A percentile compares a stretch with the other conserved stretches of the same genome.
These are phyloP conservation scores for Agrotis segetum DNA, from an alignment of 2,888 invertebrate species.

Conservation along the genomic window DNA sequence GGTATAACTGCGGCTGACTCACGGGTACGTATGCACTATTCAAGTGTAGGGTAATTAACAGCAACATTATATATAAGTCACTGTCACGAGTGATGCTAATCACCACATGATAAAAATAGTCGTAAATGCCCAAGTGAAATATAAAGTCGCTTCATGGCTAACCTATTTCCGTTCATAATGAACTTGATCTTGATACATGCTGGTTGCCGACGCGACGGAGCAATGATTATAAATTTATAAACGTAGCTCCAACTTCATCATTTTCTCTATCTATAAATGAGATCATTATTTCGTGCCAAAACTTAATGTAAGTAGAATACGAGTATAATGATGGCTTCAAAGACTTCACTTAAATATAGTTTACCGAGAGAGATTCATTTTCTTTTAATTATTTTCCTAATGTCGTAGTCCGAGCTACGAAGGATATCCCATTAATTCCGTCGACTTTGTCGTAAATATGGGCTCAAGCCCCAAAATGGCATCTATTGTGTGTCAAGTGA, in stretches of 20 bases:
- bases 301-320: constrained; percentile 17
- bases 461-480: constrained; percentile 21
- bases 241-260: constrained; percentile 11
- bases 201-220: constrained; percentile 11
- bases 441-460: constrained; percentile 17
- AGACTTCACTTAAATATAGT: constrained; percentile 18
- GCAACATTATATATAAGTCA: constrained; percentile 43
- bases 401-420: constrained; percentile 4
- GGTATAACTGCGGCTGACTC: constrained; percentile 90
- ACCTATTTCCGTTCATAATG: constrained; percentile 25
- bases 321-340: constrained; percentile 32
- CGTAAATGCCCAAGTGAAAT: constrained; percentile 41
- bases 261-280: constrained; percentile 33
- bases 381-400: constrained; percentile 31
- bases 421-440: constrained; percentile 16
- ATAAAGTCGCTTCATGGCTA: constrained; percentile 23
- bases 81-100: constrained; percentile 55
- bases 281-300: constrained; percentile 44
- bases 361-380: constrained; percentile 31
- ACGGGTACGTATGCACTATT: constrained; percentile 82
- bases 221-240: constrained; percentile 4
- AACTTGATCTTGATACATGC: constrained; percentile 38
- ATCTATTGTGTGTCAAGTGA: not conserved
- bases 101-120: constrained; percentile 46
- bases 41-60: constrained; percentile 53